Base-by-base conservation (phyloP, 2,113 vertebrate genomes). In the Cephalopterus ornatus region DNA sequence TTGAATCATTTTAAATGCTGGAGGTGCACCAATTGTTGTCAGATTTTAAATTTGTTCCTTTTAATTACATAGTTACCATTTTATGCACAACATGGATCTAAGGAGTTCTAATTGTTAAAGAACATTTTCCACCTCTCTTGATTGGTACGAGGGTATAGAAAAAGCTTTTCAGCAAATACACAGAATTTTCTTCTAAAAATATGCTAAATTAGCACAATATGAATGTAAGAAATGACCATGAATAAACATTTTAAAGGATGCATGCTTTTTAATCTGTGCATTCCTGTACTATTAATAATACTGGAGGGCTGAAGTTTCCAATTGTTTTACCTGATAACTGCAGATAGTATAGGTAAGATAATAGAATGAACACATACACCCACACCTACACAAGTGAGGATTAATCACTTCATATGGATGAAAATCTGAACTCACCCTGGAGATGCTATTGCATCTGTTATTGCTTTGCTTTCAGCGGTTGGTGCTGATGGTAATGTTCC, bases 41-140 rank as follows among this genome's bases (percentile, higher is more conserved):
- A 98, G 98, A 97, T 98, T 99, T 98, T 96, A 98, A 98, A 99
- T 99, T 98, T 98, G 98, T 98, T 98, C 98, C 97, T 98, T 96
- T 94, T 99, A 97, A 98, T 99, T 99, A 95, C 93, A 97, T 98
- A 98, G 99, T 98, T 97, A 98, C 97, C 74, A 28, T 56, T 90
- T 53, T 91, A 96, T 96, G 94, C 97, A 96, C 97, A 95, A 93
- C 97, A 97, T 81, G 90, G 97, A 97, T 97, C 86, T 83, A 92
- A 94, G 93, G 88, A 96, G 81, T 97, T 94, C 67, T 96, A 95
- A 96, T 96, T 96, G 88, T 96, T 92, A 87, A 91, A 91, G 90
- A 96, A 74, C 71, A 65, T 78, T 95, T 95, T 97, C 93, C 39
- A 85, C 39, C 35, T 96, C 75, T 90, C 39, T 37, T 61, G 75